Evolutionary conservation across 2,113 vertebrate species (phyloP).

Genomic region (Pteruthius melanotis): DNA sequence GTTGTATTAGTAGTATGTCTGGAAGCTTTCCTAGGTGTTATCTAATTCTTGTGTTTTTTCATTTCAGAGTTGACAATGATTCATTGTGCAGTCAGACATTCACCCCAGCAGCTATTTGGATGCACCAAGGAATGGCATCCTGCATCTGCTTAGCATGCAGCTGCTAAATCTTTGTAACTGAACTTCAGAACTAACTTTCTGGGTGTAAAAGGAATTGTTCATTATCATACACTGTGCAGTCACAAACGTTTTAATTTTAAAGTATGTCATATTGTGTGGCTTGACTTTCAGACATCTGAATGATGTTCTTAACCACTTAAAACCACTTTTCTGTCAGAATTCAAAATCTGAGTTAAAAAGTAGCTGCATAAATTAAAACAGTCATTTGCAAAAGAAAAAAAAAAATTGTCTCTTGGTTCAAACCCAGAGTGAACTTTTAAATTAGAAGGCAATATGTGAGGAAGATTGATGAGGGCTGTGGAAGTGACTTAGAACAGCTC

Average conservation of each 20-base stretch:
- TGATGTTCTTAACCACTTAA: background rate
- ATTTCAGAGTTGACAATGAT: conserved; percentile 23
- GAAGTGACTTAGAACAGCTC: background rate
- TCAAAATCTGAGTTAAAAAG: background rate
- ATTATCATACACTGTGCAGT: background rate
- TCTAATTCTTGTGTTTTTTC: background rate
- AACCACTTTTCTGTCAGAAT: background rate
- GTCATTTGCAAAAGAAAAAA: background rate
- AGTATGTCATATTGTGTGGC: background rate
- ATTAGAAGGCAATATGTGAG: background rate
- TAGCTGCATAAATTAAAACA: background rate
- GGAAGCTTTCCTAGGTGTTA: conserved; percentile 35
- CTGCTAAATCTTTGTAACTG: background rate
- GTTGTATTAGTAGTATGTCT: background rate
- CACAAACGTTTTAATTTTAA: background rate
- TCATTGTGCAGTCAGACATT: conserved; percentile 11
- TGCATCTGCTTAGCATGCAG: background rate
- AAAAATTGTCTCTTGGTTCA: background rate
- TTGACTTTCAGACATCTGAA: background rate
- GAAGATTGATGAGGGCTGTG: background rate
- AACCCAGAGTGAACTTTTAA: background rate
- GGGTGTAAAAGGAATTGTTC: background rate
- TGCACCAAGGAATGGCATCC: background rate
- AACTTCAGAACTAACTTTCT: background rate
- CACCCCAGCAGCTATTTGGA: conserved; percentile 5